A percentile compares a stretch with the other conserved stretches of the same genome.
Conservation (phyloP, 2,888 invertebrate species). For the Labia minor region DNA sequence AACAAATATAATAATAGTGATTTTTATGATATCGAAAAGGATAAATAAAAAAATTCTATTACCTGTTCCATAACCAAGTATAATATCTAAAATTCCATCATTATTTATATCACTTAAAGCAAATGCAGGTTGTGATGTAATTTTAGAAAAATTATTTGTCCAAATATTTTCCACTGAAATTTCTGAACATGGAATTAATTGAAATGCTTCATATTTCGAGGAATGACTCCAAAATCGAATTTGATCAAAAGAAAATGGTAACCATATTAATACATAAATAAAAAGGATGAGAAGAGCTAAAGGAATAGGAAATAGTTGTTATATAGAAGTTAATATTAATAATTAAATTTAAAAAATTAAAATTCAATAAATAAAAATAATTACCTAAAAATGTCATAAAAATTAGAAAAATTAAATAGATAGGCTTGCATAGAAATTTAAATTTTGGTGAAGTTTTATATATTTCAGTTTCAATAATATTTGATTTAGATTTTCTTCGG, state of each 20-base stretch:
- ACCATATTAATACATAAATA: slow-evolving; percentile 51
- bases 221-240: slow-evolving; percentile 46
- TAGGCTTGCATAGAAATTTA: slow-evolving; percentile 50
- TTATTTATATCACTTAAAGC: slow-evolving; percentile 58
- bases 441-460: slow-evolving; percentile 42
- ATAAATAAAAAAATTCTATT: slow-evolving; percentile 21
- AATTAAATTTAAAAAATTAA: background rate
- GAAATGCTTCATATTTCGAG: slow-evolving; percentile 29
- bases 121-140: slow-evolving; percentile 63
- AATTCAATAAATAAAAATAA: slow-evolving; percentile 20
- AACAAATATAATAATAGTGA: background rate
- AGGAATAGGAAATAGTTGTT: slow-evolving; percentile 27
- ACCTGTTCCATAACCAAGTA: slow-evolving; percentile 71
- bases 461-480: slow-evolving; percentile 41
- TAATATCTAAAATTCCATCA: slow-evolving; percentile 58
- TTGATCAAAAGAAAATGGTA: slow-evolving; percentile 51
- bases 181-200: slow-evolving; percentile 48
- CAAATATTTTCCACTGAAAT: slow-evolving; percentile 51
- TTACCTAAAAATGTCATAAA: slow-evolving; percentile 46
- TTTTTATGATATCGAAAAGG: background rate
- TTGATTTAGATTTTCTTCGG: slow-evolving; percentile 45
- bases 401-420: slow-evolving; percentile 53
- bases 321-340: background rate
- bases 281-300: slow-evolving; percentile 51
- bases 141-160: slow-evolving; percentile 54